A percentile compares a stretch with the other conserved stretches of the same genome.
Evolutionary conservation across 2,888 invertebrate genomes (phyloP).

Genomic region (Philaethria dido): DNA sequence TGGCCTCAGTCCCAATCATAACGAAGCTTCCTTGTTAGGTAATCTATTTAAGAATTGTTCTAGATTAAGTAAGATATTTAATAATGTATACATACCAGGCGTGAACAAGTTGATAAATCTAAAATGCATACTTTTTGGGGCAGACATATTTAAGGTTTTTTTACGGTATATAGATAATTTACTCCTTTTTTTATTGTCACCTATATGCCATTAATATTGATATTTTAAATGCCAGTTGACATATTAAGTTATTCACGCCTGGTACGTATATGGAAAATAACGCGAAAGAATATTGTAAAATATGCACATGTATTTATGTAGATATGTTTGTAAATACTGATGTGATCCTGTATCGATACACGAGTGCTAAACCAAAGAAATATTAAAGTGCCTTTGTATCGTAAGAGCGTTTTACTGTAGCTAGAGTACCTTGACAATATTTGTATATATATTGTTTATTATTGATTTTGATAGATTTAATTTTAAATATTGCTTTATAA

Average conservation of each 20-base stretch:
- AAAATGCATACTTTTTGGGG: too few species aligned
- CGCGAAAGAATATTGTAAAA: constrained; percentile 21
- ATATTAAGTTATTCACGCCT: too few species aligned
- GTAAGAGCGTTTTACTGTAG: constrained; percentile 30
- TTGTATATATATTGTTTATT: too few species aligned
- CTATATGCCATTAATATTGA: too few species aligned
- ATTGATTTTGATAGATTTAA: too few species aligned
- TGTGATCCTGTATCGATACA: constrained; percentile 36
- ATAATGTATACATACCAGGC: too few species aligned
- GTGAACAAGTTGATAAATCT: too few species aligned
- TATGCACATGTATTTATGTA: constrained; percentile 27
- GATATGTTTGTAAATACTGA: constrained; percentile 34
- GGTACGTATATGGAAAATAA: neutral
- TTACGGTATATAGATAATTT: too few species aligned
- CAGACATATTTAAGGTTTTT: too few species aligned
- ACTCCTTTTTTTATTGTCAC: too few species aligned
- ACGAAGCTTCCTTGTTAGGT: neutral
- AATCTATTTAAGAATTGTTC: constrained; percentile 5
- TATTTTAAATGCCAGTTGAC: too few species aligned
- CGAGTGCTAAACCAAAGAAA: constrained; percentile 51
- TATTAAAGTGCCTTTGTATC: constrained; percentile 54
- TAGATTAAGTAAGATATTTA: constrained; percentile 19
- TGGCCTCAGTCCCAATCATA: neutral
- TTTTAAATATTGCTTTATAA: neutral
- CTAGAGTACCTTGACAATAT: constrained; percentile 3